Evolutionary conservation across 2,113 vertebrate species (phyloP), one percentile per base, ranked within the genome.

Genomic region (Hiodon alosoides): DNA sequence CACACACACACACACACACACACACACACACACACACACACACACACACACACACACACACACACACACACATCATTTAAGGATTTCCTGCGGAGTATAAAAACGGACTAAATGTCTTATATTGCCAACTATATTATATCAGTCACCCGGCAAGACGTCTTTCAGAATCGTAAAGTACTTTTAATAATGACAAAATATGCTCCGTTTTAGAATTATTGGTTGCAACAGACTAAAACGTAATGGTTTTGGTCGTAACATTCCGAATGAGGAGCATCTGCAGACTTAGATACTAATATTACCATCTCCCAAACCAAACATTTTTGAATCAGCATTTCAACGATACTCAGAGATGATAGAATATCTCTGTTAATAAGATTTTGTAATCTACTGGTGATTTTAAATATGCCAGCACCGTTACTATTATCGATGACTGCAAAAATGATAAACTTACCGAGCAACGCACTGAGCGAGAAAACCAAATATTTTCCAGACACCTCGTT

Each of bases 361-460:
- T 31, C 31, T 31, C 31, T 31, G 31, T 31, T 31, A 31, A 31
- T 31, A 31, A 31, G 31, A 31, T 31, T 31, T 31, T 31, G 31
- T 31, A 31, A 31, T 31, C 67, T 69, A 16, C 31, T 55, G 55
- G 17, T 54, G 17, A 69, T 14, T 61, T 14, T 54, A 52, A 14
- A 54, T 31, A 69, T 31, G 17, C 14, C 52, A 73, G n/a, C 52
- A 8, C 8, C 52, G 17, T 73, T 62, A 53, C 59, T 50, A 64
- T 73, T 16, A 62, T 61, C 16, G 11, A 7, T 54, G 50, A 66
- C 13, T n/a, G 6, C 48, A 47, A 46, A 57, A 76, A 31, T 17
- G 13, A 67, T 59, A 75, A 54, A 87, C 87, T 89, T 66, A 88
- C 86, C 84, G 67, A 76, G 46, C 7, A 2, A 75, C 75, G 80